These are phyloP conservation scores for Peromyscus leucopus DNA, from an alignment of 2,113 vertebrate species.

Conservation along the genomic window DNA sequence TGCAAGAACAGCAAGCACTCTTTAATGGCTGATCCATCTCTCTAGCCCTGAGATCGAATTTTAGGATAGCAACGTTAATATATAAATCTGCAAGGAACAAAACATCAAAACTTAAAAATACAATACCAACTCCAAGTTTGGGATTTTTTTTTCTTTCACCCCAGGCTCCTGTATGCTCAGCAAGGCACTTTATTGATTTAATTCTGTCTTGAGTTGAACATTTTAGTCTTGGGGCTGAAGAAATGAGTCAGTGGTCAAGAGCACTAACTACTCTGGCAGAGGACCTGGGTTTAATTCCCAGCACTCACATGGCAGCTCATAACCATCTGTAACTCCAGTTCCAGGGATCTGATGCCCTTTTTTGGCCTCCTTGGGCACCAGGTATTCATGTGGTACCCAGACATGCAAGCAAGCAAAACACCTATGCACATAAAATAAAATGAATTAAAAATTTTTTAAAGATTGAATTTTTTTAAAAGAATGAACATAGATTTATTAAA, in stretches of 20 bases:
- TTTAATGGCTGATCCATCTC: background rate
- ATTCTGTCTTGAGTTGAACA: constrained; percentile 37
- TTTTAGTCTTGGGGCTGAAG: background rate
- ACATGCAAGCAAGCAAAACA: background rate
- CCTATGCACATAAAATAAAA: background rate
- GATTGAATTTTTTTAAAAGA: background rate
- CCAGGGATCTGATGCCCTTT: background rate
- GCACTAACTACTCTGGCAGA: background rate
- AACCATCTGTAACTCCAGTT: background rate
- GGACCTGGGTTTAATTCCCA: background rate
- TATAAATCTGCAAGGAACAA: background rate
- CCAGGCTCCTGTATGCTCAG: background rate
- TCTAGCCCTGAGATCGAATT: background rate
- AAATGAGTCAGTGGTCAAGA: background rate
- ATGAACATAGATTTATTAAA: background rate
- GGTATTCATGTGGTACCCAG: no score
- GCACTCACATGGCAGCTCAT: background rate
- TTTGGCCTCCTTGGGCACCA: background rate
- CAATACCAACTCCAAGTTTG: background rate
- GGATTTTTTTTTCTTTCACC: background rate
- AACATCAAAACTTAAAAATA: background rate
- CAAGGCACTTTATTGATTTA: background rate
- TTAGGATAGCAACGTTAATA: background rate
- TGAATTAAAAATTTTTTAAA: background rate
- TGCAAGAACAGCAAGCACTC: background rate